Evolutionary conservation across 2,113 vertebrate genomes (phyloP).

Genomic region (Sinocyclocheilus anophthalmus): DNA sequence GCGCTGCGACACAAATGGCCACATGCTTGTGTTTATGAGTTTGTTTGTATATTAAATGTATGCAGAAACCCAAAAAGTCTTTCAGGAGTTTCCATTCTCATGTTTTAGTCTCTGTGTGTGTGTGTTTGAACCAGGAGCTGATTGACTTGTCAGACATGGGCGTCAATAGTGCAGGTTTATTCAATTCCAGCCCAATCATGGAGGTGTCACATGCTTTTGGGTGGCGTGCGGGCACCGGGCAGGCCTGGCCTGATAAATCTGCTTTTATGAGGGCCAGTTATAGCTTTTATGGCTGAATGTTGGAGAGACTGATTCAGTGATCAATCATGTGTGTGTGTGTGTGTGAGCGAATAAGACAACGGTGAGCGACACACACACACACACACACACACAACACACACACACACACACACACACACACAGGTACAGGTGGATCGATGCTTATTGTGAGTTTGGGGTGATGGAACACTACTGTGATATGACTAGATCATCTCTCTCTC

Average conservation of each 20-base stretch:
- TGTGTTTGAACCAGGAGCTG: slow-evolving; percentile 10
- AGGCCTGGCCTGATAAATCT: slow-evolving; percentile 56
- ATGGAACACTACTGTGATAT: slow-evolving; percentile 58
- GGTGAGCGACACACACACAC: slow-evolving; percentile 14
- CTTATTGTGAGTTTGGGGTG: slow-evolving; percentile 53
- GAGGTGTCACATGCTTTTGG: slow-evolving; percentile 58
- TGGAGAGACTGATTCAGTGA: slow-evolving; percentile 58
- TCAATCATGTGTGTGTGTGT: slow-evolving; percentile 54
- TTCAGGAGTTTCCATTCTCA: background rate
- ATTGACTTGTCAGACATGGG: slow-evolving; percentile 58
- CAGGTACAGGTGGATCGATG: slow-evolving; percentile 60
- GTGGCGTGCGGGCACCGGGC: slow-evolving; percentile 36
- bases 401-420: background rate
- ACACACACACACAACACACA: slow-evolving; percentile 11
- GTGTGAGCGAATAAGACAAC: slow-evolving; percentile 22
- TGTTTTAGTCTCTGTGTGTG: slow-evolving; percentile 2
- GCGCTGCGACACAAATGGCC: slow-evolving; percentile 49
- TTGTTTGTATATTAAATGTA: slow-evolving; percentile 5
- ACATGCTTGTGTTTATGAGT: slow-evolving; percentile 25
- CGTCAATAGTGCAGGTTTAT: slow-evolving; percentile 57
- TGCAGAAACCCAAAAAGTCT: background rate
- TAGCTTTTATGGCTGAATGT: slow-evolving; percentile 60
- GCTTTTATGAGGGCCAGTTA: slow-evolving; percentile 60
- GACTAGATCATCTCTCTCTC: slow-evolving; percentile 57
- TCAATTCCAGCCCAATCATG: slow-evolving; percentile 61